phyloP scores from a whole-genome alignment of 1,140 invertebrate genomes.

The Oedothorax gibbosus region DNA sequence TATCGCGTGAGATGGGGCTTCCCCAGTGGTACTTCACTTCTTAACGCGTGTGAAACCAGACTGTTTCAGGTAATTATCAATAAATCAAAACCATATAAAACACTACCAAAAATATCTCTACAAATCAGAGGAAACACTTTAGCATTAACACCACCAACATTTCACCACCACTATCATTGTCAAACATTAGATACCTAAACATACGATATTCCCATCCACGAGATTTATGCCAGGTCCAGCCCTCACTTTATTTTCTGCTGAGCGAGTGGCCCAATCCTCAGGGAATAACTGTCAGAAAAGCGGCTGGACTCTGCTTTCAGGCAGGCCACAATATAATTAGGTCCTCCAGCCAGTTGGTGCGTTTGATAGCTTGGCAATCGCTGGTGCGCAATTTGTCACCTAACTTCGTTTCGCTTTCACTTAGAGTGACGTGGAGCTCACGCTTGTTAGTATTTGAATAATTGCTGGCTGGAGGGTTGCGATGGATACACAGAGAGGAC shows the following conservation, averaged over 20 bases:
- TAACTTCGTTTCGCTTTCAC: slow-evolving; percentile 30
- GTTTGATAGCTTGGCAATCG: slow-evolving; percentile 32
- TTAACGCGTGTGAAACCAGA: too few relatives aligned
- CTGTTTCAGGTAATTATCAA: too few relatives aligned
- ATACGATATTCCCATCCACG: too few relatives aligned
- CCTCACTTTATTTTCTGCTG: too few relatives aligned
- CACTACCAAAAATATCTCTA: too few relatives aligned
- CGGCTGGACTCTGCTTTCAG: slow-evolving; percentile 2
- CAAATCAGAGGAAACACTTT: too few relatives aligned
- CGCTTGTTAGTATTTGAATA: slow-evolving; percentile 27
- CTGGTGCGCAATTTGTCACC: slow-evolving; percentile 33
- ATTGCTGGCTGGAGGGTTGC: slow-evolving; percentile 2
- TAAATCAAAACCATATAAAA: too few relatives aligned
- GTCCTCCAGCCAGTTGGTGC: not conserved
- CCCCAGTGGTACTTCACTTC: too few relatives aligned
- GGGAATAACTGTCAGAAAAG: slow-evolving; percentile 26
- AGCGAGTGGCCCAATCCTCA: not conserved
- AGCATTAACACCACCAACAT: not conserved
- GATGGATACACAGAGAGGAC: not conserved
- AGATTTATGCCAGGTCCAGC: too few relatives aligned
- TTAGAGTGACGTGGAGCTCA: slow-evolving; percentile 32
- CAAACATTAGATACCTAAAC: not conserved
- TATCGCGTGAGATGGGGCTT: too few relatives aligned
- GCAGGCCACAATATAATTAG: slow-evolving; percentile 9
- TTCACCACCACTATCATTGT: not conserved